phyloP scores from a whole-genome alignment of 1,140 invertebrate species.

The Caenorhabditis inopinata region DNA sequence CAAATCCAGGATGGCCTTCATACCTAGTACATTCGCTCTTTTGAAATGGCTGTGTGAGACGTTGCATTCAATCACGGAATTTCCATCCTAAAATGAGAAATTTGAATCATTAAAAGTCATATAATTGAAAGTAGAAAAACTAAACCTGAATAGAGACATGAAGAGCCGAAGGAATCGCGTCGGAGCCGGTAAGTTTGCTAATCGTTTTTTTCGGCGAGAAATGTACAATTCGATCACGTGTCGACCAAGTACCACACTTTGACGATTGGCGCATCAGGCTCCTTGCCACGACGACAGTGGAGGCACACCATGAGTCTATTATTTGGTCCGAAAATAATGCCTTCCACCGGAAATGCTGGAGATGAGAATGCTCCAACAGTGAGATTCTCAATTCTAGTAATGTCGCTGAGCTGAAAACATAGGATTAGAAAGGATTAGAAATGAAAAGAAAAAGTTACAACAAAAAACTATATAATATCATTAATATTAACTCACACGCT shows the following conservation, averaged over 20 bases:
- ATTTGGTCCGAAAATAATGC: slow-evolving; percentile 43
- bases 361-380: slow-evolving; percentile 46
- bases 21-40: neutral
- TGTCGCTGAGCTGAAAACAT: slow-evolving; percentile 8
- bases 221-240: neutral
- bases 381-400: slow-evolving; percentile 43
- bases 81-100: neutral
- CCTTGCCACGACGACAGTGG: slow-evolving; percentile 37
- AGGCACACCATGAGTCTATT: slow-evolving; percentile 46
- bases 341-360: slow-evolving; percentile 51
- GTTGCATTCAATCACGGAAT: neutral
- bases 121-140: neutral
- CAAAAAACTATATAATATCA: neutral
- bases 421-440: neutral
- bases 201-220: neutral
- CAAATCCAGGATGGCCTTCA: neutral
- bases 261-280: slow-evolving; percentile 29
- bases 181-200: neutral
- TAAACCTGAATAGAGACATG: neutral
- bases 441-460: neutral
- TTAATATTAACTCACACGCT: neutral
- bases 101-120: neutral
- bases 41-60: neutral
- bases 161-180: neutral
- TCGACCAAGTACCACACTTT: slow-evolving; percentile 51